Evolutionary conservation across 2,797 vertebrate genomes (phyloP).

Genomic region (Liparis tanakae): DNA sequence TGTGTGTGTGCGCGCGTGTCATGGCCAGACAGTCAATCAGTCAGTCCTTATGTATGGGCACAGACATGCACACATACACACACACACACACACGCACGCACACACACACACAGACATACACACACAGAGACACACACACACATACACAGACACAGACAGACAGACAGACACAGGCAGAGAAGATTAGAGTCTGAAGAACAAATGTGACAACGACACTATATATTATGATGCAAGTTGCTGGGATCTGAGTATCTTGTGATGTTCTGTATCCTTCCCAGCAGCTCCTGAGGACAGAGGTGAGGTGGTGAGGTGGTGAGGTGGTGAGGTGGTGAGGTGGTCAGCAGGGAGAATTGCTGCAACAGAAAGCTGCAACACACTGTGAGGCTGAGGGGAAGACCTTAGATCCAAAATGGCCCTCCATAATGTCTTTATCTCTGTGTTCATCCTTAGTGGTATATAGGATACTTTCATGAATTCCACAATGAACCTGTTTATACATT

Average conservation of each 20-base stretch:
- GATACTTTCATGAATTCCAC: not conserved
- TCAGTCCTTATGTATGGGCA: slow-evolving; percentile 60
- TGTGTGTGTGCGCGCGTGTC: slow-evolving; percentile 30
- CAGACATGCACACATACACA: not conserved
- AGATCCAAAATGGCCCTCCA: not conserved
- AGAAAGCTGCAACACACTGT: not conserved
- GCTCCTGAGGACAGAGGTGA: no score
- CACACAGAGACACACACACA: slow-evolving; percentile 20
- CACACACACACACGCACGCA: not conserved
- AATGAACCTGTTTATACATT: not conserved
- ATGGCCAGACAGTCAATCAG: slow-evolving; percentile 62
- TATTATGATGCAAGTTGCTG: not conserved
- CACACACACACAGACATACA: not conserved
- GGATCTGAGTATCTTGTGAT: not conserved
- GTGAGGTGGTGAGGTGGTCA: not conserved
- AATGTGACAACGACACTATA: not conserved
- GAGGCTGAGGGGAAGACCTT: not conserved
- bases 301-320: no score
- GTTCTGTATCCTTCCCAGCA: not conserved
- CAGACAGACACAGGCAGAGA: not conserved
- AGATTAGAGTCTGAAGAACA: not conserved
- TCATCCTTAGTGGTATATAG: not conserved
- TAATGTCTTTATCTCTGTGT: not conserved
- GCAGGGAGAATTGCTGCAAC: not conserved
- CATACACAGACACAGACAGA: not conserved